A percentile compares a stretch with the other conserved stretches of the same genome.
Evolutionary conservation across 2,113 vertebrate genomes (phyloP).

Genomic region (Lepus timidus): DNA sequence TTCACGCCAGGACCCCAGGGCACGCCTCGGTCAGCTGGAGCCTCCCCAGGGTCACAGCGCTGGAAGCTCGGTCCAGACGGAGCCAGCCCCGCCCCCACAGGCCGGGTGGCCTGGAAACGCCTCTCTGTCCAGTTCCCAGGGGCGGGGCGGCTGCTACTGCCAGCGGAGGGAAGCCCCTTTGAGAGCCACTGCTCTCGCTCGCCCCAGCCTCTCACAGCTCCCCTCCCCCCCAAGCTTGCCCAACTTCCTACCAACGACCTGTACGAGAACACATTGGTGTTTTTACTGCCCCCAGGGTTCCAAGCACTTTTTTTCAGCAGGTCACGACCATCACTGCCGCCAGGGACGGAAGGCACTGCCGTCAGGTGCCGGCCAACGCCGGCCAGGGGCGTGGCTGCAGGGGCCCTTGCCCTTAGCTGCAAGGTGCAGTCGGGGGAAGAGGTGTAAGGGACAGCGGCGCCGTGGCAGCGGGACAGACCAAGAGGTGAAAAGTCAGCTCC

Average conservation of each 20-base stretch:
- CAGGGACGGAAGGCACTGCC: no score
- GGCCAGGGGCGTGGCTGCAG: background rate
- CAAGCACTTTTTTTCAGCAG: background rate
- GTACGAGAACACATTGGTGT: rapidly evolving
- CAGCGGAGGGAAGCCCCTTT: background rate
- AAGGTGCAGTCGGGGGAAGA: background rate
- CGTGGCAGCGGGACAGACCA: background rate
- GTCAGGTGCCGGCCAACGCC: no score
- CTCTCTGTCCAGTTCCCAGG: background rate
- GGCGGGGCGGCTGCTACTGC: background rate
- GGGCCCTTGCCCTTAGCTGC: background rate
- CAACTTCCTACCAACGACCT: background rate
- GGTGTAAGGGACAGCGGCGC: rapidly evolving
- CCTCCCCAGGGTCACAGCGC: background rate
- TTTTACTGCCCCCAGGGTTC: background rate
- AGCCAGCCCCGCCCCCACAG: rapidly evolving
- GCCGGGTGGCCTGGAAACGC: background rate
- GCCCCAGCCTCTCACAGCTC: rapidly evolving
- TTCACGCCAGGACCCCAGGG: background rate
- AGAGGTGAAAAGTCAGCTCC: background rate
- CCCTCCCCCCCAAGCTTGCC: background rate
- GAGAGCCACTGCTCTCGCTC: rapidly evolving
- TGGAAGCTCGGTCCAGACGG: background rate
- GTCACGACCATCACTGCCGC: no score
- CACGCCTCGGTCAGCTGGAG: background rate